These are phyloP conservation scores for Acrobasis suavella DNA, from an alignment of 2,888 invertebrate species.

Conservation along the genomic window DNA sequence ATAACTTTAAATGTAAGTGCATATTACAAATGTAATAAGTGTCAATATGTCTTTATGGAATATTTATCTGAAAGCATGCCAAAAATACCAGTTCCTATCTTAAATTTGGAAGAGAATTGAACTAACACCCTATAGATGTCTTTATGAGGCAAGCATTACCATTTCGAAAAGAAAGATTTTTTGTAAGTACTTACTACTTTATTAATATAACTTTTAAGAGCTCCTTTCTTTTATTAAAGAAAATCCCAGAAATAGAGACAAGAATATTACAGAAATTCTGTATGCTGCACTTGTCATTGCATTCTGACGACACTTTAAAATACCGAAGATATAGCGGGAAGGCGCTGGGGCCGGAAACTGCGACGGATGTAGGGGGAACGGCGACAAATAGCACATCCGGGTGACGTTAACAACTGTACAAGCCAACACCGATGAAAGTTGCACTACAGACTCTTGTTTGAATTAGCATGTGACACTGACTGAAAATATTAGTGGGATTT, in stretches of 20 bases:
- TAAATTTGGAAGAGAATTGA: no score
- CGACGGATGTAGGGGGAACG: conserved; percentile 39
- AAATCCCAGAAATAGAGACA: neutral
- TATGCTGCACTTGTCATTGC: conserved; percentile 5
- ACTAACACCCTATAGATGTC: no score
- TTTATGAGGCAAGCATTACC: no score
- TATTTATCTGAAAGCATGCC: no score
- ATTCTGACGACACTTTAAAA: conserved; percentile 21
- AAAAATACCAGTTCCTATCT: no score
- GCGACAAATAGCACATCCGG: conserved; percentile 47
- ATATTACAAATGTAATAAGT: no score
- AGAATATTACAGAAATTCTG: neutral
- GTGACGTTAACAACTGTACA: conserved; percentile 18
- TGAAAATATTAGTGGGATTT: neutral
- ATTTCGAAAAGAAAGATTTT: no score
- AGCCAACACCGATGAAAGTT: conserved; percentile 7
- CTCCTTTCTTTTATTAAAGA: neutral
- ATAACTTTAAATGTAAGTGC: no score
- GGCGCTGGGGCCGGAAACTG: conserved; percentile 32
- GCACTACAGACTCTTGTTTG: conserved; percentile 6
- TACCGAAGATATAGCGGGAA: conserved; percentile 12
- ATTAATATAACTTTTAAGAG: no score
- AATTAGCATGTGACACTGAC: neutral
- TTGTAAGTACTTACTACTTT: no score
- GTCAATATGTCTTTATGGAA: no score